phyloP scores from a whole-genome alignment of 2,888 invertebrate species.

The Alcis repandata region DNA sequence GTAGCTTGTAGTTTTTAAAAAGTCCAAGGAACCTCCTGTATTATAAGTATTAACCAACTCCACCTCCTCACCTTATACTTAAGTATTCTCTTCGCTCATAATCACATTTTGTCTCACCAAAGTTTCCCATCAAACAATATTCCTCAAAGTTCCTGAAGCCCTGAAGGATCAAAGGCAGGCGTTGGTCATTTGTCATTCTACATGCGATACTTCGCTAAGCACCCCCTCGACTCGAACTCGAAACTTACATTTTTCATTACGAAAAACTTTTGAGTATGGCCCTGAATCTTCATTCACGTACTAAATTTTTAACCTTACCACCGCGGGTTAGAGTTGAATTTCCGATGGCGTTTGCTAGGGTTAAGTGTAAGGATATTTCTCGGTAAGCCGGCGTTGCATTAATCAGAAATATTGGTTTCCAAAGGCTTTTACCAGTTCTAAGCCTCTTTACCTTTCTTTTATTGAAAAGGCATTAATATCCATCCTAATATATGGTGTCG shows the following conservation, averaged over 20 bases:
- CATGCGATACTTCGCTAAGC: conserved; percentile 75
- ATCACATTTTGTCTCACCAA: conserved; percentile 33
- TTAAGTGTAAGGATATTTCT: conserved; percentile 42
- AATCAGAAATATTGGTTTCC: conserved; percentile 50
- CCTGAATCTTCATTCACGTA: conserved; percentile 32
- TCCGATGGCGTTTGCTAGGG: conserved; percentile 18
- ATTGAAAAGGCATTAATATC: conserved; percentile 38
- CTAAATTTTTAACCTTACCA: conserved; percentile 39
- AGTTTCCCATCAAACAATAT: conserved; percentile 40
- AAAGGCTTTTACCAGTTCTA: conserved; percentile 43
- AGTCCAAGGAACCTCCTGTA: too few species aligned
- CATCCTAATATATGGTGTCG: conserved; percentile 9
- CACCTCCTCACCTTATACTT: too few species aligned
- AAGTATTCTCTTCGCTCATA: conserved; percentile 7
- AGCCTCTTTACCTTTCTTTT: conserved; percentile 42
- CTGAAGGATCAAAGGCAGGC: conserved; percentile 62
- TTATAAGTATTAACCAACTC: not conserved
- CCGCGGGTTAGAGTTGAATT: conserved; percentile 11
- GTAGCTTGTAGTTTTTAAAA: too few species aligned
- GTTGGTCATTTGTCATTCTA: conserved; percentile 76
- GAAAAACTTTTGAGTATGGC: conserved; percentile 59
- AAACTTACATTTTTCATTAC: conserved; percentile 79
- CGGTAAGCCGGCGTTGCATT: conserved; percentile 38
- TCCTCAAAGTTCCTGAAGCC: conserved; percentile 30
- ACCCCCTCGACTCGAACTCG: conserved; percentile 61